Conservation (phyloP, 2,113 vertebrate genomes). For the Okapia johnstoni region DNA sequence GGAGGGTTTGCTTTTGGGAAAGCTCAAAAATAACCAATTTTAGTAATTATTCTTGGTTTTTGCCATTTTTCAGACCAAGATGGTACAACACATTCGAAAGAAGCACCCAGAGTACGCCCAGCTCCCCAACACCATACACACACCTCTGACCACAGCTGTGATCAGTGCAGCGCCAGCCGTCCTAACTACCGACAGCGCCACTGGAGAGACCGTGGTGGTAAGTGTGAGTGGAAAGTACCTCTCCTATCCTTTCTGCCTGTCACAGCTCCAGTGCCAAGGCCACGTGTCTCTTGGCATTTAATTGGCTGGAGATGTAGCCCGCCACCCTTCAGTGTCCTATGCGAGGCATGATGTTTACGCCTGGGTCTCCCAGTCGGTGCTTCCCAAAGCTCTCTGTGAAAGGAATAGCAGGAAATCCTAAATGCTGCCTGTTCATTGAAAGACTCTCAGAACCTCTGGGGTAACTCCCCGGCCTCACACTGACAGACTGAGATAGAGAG, state of each 20-base stretch:
- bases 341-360: too few species aligned
- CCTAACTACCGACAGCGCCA: slow-evolving; percentile 86
- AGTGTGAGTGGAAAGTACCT: slow-evolving; percentile 49
- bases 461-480: background rate
- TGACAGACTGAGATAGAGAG: background rate
- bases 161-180: slow-evolving; percentile 91
- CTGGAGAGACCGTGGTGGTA: slow-evolving; percentile 94
- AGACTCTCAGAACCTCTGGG: background rate
- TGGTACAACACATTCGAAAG: slow-evolving; percentile 99
- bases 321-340: background rate
- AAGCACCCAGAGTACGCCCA: slow-evolving; percentile 95
- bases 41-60: background rate
- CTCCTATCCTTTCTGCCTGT: background rate
- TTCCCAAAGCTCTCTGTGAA: background rate
- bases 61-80: slow-evolving; percentile 88
- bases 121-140: slow-evolving; percentile 85
- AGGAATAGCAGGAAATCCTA: background rate
- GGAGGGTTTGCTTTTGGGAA: background rate
- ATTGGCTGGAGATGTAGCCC: background rate
- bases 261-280: background rate
- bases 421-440: background rate
- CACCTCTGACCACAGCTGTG: slow-evolving; percentile 86
- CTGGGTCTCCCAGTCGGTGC: background rate
- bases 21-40: background rate
- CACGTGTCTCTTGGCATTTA: background rate